phyloP scores from a whole-genome alignment of 2,797 vertebrate genomes.

The Nothura maculosa region DNA sequence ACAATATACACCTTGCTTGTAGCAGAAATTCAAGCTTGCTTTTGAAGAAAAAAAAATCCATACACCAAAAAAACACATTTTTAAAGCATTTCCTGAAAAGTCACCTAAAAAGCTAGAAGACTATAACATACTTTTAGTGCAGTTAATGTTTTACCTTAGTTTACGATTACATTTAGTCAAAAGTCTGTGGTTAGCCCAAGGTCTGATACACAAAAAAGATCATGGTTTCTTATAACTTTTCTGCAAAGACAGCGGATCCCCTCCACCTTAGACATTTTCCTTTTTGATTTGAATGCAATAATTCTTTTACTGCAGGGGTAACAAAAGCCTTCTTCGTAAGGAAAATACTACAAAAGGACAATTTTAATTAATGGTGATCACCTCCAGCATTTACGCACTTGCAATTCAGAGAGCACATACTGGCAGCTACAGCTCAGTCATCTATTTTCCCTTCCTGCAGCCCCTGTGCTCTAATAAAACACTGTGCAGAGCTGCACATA shows the following conservation, averaged over 20 bases:
- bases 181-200: neutral
- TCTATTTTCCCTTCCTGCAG: neutral
- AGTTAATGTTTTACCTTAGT: neutral
- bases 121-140: neutral
- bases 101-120: neutral
- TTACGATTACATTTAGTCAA: neutral
- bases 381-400: accelerated
- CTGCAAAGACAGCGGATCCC: neutral
- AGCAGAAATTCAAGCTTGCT: neutral
- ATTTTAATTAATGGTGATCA: neutral
- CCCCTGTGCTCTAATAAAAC: neutral
- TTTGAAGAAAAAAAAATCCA: neutral
- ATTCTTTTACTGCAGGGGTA: neutral
- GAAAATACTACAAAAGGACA: neutral
- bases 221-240: neutral
- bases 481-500: accelerated
- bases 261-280: neutral
- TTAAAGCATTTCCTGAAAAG: neutral
- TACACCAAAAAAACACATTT: no score
- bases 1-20: neutral
- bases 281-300: neutral
- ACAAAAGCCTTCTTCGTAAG: neutral
- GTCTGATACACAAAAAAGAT: neutral
- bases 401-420: accelerated
- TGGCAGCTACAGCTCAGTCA: neutral